Evolutionary conservation across 2,113 vertebrate species (phyloP).

Genomic region (Anoura caudifer): DNA sequence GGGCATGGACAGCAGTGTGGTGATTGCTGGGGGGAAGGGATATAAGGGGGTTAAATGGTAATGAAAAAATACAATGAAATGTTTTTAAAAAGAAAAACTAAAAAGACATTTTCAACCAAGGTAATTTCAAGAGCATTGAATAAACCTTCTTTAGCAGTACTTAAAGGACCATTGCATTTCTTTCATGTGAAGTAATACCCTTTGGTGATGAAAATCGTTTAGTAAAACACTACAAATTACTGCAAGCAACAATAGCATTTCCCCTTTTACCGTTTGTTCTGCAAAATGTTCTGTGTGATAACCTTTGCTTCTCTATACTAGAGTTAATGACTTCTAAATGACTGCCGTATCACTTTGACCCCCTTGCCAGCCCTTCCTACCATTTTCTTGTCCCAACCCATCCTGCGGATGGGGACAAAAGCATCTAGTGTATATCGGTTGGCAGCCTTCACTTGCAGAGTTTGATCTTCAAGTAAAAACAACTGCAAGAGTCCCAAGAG

Average conservation of each 20-base stretch:
- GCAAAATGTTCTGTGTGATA: conserved; percentile 45
- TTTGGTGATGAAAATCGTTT: conserved; percentile 23
- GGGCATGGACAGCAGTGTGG: too few relatives aligned
- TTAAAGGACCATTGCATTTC: conserved; percentile 21
- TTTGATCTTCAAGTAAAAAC: not conserved
- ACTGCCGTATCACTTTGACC: not conserved
- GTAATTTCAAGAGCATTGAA: conserved; percentile 32
- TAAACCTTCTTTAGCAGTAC: not conserved
- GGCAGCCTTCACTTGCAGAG: not conserved
- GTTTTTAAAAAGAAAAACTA: not conserved
- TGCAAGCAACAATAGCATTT: conserved; percentile 53
- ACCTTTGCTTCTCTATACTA: not conserved
- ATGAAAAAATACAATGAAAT: too few relatives aligned
- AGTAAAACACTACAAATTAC: not conserved
- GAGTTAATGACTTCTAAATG: conserved; percentile 53
- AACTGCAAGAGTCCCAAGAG: not conserved
- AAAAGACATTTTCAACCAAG: conserved; percentile 27
- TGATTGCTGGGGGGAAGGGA: too few relatives aligned
- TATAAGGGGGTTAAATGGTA: too few relatives aligned
- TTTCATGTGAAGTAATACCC: conserved; percentile 36
- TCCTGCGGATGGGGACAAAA: not conserved
- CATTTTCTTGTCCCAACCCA: conserved; percentile 28
- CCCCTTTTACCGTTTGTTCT: conserved; percentile 19
- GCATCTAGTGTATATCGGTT: not conserved
- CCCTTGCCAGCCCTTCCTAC: conserved; percentile 38